These are phyloP conservation scores for Papilio machaon DNA, from an alignment of 1,140 invertebrate species.

Conservation along the genomic window DNA sequence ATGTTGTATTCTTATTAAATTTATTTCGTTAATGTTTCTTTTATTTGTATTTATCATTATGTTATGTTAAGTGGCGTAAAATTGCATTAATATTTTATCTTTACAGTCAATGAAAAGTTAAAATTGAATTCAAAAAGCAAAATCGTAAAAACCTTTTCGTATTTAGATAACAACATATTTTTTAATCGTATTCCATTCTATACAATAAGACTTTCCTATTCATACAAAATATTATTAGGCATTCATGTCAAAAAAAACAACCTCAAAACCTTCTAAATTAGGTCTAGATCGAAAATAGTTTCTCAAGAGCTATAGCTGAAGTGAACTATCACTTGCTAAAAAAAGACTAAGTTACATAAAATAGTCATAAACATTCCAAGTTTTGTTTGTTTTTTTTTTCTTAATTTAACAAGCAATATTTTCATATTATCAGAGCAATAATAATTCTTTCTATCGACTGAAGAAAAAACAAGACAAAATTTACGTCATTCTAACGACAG, in stretches of 20 bases:
- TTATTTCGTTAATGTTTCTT: slow-evolving; percentile 19
- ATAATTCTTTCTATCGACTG: background rate
- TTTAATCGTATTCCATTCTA: background rate
- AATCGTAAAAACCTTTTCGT: background rate
- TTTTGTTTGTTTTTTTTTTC: too few species aligned
- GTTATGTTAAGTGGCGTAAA: slow-evolving; percentile 27
- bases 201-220: background rate
- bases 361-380: too few species aligned
- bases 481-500: background rate
- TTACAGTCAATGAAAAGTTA: slow-evolving; percentile 12
- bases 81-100: slow-evolving; percentile 15
- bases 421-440: background rate
- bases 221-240: too few species aligned
- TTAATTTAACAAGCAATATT: too few species aligned
- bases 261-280: too few species aligned
- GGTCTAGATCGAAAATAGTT: too few species aligned
- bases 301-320: too few species aligned
- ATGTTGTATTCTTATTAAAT: slow-evolving; percentile 22
- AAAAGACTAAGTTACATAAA: too few species aligned
- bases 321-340: too few species aligned
- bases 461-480: background rate
- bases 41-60: background rate
- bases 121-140: background rate
- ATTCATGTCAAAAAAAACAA: too few species aligned
- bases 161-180: background rate